Conservation (phyloP, 2,113 vertebrate genomes). For the Cyprinodon variegatus region DNA sequence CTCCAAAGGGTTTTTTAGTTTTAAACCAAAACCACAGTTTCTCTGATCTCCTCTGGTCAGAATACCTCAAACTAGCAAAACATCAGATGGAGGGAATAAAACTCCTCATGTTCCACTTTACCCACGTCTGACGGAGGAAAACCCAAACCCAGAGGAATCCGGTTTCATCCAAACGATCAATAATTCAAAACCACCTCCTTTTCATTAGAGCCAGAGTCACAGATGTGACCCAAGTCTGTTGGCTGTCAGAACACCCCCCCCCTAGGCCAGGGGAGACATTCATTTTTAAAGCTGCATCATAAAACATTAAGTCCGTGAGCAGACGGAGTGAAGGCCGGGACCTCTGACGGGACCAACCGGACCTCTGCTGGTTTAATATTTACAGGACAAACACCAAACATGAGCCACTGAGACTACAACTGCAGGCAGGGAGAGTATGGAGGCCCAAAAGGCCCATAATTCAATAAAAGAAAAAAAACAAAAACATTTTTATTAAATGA, state of each 20-base stretch:
- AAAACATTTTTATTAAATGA: neutral
- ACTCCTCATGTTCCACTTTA: neutral
- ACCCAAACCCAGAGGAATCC: slow-evolving; percentile 47
- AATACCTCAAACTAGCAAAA: neutral
- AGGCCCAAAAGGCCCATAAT: neutral
- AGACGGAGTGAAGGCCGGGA: neutral
- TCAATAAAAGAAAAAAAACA: no score
- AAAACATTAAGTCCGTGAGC: slow-evolving; percentile 30
- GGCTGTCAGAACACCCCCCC: slow-evolving; percentile 34
- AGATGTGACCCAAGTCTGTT: slow-evolving; percentile 68
- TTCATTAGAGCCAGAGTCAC: slow-evolving; percentile 72
- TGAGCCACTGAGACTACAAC: neutral
- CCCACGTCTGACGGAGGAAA: neutral
- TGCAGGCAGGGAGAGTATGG: neutral
- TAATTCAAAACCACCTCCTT: slow-evolving; percentile 75
- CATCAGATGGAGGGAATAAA: neutral
- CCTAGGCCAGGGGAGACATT: slow-evolving; percentile 69
- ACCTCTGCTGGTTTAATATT: slow-evolving; percentile 31
- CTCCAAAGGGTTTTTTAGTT: no score
- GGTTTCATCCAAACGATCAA: slow-evolving; percentile 79
- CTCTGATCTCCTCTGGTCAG: no score
- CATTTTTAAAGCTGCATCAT: slow-evolving; percentile 73
- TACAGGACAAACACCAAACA: slow-evolving; percentile 60
- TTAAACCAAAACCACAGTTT: no score
- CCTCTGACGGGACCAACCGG: neutral